These are phyloP conservation scores for Chelidonichthys spinosus DNA, from an alignment of 2,797 vertebrate genomes.

Conservation along the genomic window DNA sequence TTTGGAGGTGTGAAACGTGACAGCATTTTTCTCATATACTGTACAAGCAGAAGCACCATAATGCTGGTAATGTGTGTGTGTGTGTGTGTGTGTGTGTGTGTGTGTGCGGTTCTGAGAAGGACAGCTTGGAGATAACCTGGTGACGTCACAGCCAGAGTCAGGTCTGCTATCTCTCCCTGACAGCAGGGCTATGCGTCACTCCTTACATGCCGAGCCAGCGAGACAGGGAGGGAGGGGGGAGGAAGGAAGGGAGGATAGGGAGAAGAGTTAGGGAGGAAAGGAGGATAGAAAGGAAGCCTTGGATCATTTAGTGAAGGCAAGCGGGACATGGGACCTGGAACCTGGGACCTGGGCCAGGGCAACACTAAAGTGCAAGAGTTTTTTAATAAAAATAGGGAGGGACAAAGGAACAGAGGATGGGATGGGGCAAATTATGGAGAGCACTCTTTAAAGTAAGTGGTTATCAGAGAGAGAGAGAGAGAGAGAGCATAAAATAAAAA, in stretches of 20 bases:
- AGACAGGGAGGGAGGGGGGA: constrained; percentile 22
- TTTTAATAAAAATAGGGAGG: constrained; percentile 61
- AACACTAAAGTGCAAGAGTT: constrained; percentile 47
- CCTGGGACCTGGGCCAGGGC: constrained; percentile 50
- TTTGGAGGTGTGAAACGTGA: constrained; percentile 31
- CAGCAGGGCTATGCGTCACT: constrained; percentile 73
- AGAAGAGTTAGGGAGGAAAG: constrained; percentile 10
- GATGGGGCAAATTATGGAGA: constrained; percentile 29
- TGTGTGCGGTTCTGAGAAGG: constrained; percentile 45
- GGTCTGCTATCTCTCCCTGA: constrained; percentile 62
- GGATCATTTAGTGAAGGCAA: constrained; percentile 52
- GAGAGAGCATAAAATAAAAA: constrained; percentile 1
- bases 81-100: constrained; percentile 9
- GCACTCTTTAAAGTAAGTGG: constrained; percentile 37
- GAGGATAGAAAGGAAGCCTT: constrained; percentile 50
- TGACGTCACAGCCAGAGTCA: constrained; percentile 67
- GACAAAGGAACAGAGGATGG: constrained; percentile 18
- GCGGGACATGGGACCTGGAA: constrained; percentile 43
- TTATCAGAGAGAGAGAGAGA: constrained; percentile 40
- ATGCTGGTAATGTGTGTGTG: constrained; percentile 7
- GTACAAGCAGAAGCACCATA: constrained; percentile 5
- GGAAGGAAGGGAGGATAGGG: constrained; percentile 2
- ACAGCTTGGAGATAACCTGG: constrained; percentile 68
- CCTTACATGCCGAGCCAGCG: constrained; percentile 42
- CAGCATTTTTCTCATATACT: constrained; percentile 2